phyloP scores from a whole-genome alignment of 2,888 invertebrate species.

The Lutraria lutraria region DNA sequence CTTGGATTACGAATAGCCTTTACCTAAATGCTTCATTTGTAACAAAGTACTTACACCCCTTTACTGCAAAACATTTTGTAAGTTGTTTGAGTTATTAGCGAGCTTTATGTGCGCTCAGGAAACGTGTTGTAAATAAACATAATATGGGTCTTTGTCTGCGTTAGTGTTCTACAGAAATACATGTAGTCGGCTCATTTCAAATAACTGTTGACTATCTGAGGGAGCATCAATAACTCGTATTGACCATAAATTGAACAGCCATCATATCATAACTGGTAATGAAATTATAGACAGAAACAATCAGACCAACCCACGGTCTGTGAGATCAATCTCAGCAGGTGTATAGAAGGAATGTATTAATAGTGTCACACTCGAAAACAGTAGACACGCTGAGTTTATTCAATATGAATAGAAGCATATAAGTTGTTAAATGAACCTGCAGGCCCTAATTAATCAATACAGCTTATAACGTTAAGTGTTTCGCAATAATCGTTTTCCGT shows the following conservation, averaged over 20 bases:
- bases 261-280: slow-evolving; percentile 36
- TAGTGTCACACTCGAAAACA: slow-evolving; percentile 28
- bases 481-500: slow-evolving; percentile 38
- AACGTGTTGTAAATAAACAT: neutral
- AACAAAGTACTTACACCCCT: neutral
- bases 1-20: neutral
- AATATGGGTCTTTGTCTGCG: neutral
- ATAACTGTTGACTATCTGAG: neutral
- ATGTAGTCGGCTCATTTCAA: neutral
- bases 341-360: neutral
- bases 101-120: neutral
- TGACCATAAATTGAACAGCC: slow-evolving; percentile 28
- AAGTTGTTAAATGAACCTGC: slow-evolving; percentile 60
- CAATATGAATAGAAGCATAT: slow-evolving; percentile 54
- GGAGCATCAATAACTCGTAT: neutral
- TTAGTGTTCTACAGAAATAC: neutral
- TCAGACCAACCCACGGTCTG: neutral
- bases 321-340: slow-evolving; percentile 12
- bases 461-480: slow-evolving; percentile 46
- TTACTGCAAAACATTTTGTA: slow-evolving; percentile 1
- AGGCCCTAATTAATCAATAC: slow-evolving; percentile 59
- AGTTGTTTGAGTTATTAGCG: slow-evolving; percentile 7
- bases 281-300: slow-evolving; percentile 29
- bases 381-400: slow-evolving; percentile 36
- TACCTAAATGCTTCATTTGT: neutral